A percentile compares a stretch with the other conserved stretches of the same genome.
Conservation (phyloP, 2,113 vertebrate species). For the Cavia porcellus region DNA sequence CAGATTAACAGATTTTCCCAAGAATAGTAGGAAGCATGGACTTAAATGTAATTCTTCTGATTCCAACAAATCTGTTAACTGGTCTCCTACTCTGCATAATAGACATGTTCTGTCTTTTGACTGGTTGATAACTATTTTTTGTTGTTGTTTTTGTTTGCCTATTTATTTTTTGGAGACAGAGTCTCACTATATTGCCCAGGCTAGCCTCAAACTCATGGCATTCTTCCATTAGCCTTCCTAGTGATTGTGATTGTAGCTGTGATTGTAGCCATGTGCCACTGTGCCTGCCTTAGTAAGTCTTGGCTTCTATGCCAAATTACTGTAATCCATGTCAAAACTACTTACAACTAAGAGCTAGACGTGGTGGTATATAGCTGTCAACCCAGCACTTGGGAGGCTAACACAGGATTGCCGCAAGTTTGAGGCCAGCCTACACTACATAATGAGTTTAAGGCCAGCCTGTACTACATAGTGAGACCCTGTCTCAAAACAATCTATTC, state of each 20-base stretch:
- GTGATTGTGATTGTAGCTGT: neutral
- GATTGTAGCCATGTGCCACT: neutral
- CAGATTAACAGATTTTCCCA: constrained; percentile 17
- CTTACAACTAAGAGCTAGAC: neutral
- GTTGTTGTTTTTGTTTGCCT: neutral
- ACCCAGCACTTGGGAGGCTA: neutral
- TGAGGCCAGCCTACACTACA: neutral
- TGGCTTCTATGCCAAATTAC: neutral
- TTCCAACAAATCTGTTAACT: neutral
- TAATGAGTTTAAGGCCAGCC: neutral
- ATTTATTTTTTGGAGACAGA: neutral
- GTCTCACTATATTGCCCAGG: neutral
- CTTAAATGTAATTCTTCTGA: constrained; percentile 20
- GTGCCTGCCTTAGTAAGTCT: neutral
- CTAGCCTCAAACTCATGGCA: neutral
- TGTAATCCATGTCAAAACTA: constrained; percentile 49
- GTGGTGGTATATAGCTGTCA: neutral
- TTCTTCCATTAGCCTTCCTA: neutral
- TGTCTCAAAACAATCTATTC: neutral
- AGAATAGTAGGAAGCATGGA: neutral
- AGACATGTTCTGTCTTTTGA: neutral
- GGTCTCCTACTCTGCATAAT: neutral
- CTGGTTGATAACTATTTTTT: neutral
- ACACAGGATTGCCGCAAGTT: neutral
- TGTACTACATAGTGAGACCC: neutral